Conservation (phyloP, 2,888 invertebrate genomes). For the Tenodera sinensis region DNA sequence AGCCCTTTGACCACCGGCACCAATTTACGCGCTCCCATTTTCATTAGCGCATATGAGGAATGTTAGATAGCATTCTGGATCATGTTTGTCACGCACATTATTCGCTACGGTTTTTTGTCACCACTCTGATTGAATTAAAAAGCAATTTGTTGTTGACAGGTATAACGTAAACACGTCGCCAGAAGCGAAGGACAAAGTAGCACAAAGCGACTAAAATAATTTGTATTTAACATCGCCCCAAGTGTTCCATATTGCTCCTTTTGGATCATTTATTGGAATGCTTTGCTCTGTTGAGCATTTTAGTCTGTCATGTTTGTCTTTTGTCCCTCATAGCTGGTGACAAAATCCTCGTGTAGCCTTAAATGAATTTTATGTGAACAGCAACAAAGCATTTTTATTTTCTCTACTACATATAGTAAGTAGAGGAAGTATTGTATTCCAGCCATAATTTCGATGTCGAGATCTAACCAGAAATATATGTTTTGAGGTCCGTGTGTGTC, state of each 20-base stretch:
- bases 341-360: neutral
- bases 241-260: neutral
- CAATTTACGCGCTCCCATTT: neutral
- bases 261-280: neutral
- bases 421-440: no score
- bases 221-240: neutral
- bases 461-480: no score
- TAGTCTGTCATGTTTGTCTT: neutral
- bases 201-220: neutral
- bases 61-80: neutral
- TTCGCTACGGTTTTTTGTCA: neutral
- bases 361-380: no score
- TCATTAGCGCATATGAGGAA: neutral
- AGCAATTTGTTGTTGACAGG: neutral
- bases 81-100: neutral
- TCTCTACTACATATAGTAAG: no score
- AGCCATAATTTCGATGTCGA: no score
- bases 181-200: neutral
- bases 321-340: neutral
- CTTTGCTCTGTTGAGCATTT: neutral
- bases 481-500: no score
- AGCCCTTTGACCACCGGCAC: neutral
- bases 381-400: no score
- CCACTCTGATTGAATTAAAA: neutral
- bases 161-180: neutral